phyloP scores from a whole-genome alignment of 2,888 invertebrate species.

The Epirrhoe alternata region DNA sequence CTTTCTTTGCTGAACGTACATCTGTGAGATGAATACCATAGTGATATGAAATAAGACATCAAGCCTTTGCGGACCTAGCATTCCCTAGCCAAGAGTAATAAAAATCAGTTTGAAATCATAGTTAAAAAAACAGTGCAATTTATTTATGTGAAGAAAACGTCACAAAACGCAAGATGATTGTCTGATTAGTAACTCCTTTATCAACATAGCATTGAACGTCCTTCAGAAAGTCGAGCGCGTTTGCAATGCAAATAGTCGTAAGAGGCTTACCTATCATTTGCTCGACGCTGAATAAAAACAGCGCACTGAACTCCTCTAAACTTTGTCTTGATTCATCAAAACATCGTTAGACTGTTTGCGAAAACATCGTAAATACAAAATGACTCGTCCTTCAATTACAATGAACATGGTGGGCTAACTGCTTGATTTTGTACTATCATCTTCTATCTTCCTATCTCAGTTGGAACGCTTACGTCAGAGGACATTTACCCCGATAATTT shows the following conservation, averaged over 20 bases:
- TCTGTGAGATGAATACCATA: no score
- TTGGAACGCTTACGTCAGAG: neutral
- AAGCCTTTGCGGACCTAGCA: no score
- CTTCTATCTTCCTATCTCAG: conserved; percentile 17
- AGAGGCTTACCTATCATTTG: conserved; percentile 5
- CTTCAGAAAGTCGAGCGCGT: conserved; percentile 25
- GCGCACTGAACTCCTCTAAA: conserved; percentile 4
- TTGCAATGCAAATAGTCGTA: conserved; percentile 12
- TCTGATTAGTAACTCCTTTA: conserved; percentile 19
- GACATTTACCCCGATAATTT: no score
- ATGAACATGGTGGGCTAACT: neutral
- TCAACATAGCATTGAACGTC: conserved; percentile 21
- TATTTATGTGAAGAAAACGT: conserved; percentile 6
- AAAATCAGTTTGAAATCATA: neutral
- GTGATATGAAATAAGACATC: no score
- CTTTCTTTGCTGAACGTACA: no score
- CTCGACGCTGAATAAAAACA: conserved; percentile 6
- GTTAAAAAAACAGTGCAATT: neutral
- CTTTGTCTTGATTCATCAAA: conserved; percentile 5
- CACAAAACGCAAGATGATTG: conserved; percentile 10
- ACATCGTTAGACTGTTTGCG: conserved; percentile 1
- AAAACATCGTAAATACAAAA: neutral
- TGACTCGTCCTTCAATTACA: neutral
- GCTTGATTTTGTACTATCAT: conserved; percentile 10
- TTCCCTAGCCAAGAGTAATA: neutral